Evolutionary conservation across 2,888 invertebrate genomes (phyloP), one percentile per base, ranked within the genome.

Genomic region (Apamea crenata): DNA sequence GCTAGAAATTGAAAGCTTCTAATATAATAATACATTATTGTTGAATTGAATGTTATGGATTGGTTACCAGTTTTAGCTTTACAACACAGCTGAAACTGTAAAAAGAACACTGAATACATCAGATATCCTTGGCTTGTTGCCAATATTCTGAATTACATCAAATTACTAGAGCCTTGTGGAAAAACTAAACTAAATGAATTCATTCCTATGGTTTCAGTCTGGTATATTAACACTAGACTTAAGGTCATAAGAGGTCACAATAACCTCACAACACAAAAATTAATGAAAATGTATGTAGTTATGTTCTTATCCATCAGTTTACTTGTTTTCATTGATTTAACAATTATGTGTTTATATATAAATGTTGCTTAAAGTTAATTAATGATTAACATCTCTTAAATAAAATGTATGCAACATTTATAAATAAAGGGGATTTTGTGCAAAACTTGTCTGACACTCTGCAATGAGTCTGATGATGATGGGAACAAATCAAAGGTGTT

Each of bases 101-200:
- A 73, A 85, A 81, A 69, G 70, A 73, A 69, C 65, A 85, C 66
- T 81, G 65, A 73, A 85, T 59, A 63, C 65, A 72, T 70, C 32
- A 50, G 44, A 74, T 66, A 73, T 63, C 18, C 65, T 63, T 83
- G 80, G 87, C 72, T 73, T 67, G 68, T 78, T 65, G 87, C 88
- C 89, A 71, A 67, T 79, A 85, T 77, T 68, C 69, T 76, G 70
- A 68, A 81, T 68, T 36, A 69, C 53, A 68, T 53, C 72, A 44
- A 84, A 72, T 84, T 61, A 74, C 67, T 71, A 80, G 14, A 72
- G 72, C 81, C 74, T 80, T 50, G 67, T 72, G 40, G 14, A n/a
- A 70, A 71, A 80, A 74, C 29, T 78, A 10, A 83, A 67, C 16
- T 63, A 53, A 44, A 50, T 47, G 4, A 67, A 2, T 67, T 71